Evolutionary conservation across 64 coral and sea anemone species (phyloP).

Genomic region (Acropora tenuis): DNA sequence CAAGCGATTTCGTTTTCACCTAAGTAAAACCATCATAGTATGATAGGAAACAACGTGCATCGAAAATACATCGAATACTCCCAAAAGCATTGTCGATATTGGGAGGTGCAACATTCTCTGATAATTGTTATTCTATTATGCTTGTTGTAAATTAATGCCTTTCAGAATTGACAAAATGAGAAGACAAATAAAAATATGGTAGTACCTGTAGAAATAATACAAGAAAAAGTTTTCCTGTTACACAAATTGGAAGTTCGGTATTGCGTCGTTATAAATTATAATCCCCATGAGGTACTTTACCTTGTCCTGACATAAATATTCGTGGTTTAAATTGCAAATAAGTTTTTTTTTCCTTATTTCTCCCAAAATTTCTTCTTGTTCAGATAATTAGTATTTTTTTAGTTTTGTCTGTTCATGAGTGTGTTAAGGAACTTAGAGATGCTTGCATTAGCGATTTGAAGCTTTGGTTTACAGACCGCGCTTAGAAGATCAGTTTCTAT

Average conservation of each 20-base stretch:
- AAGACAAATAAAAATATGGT: conserved; percentile 47
- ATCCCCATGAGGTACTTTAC: conserved; percentile 4
- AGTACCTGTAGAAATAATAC: conserved; percentile 14
- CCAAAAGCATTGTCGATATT: conserved; percentile 15
- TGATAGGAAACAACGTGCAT: too few relatives aligned
- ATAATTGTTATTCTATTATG: conserved; percentile 39
- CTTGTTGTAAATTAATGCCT: conserved; percentile 48
- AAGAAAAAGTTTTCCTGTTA: conserved; percentile 31
- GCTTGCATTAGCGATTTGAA: neutral
- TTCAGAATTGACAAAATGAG: conserved; percentile 40
- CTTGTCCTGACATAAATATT: neutral
- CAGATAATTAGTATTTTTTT: neutral
- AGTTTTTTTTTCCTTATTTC: neutral
- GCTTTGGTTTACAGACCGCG: conserved; percentile 45
- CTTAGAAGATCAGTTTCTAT: conserved; percentile 38
- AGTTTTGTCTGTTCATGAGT: neutral
- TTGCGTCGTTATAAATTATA: conserved; percentile 6
- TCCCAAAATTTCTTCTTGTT: neutral
- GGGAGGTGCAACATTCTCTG: conserved; percentile 19
- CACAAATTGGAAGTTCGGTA: conserved; percentile 25
- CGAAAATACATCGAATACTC: neutral
- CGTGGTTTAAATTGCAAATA: neutral
- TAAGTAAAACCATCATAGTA: too few relatives aligned
- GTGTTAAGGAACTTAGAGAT: neutral
- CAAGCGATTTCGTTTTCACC: neutral